Evolutionary conservation across 92 coral and sea anemone genomes (phyloP).

Genomic region (Epizoanthus stellaris): DNA sequence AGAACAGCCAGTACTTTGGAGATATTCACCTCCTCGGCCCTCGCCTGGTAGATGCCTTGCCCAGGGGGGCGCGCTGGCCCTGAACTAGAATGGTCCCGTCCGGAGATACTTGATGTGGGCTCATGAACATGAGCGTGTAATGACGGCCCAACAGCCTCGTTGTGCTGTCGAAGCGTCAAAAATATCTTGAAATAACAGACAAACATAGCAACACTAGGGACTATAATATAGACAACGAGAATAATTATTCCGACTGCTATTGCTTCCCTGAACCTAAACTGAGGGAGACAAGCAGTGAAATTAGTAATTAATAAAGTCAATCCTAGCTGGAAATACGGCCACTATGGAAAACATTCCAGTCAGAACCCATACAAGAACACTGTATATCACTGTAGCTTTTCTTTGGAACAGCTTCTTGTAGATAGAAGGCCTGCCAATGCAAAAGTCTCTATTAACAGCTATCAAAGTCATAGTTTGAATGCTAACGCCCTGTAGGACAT

Average conservation of each 20-base stretch:
- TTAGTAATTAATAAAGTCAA: neutral
- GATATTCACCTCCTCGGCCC: neutral
- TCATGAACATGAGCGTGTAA: neutral
- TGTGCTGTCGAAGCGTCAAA: conserved; percentile 13
- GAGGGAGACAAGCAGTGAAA: neutral
- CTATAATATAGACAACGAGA: neutral
- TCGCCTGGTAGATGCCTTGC: neutral
- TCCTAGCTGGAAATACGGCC: neutral
- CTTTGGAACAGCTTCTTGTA: conserved; percentile 13
- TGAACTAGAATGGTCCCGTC: neutral
- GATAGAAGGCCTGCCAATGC: neutral
- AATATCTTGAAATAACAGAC: neutral
- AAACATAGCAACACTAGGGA: neutral
- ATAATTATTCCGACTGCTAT: neutral
- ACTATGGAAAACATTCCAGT: neutral
- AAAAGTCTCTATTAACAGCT: neutral
- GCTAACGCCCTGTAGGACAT: neutral
- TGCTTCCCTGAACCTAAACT: neutral
- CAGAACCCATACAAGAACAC: neutral
- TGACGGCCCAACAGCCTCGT: neutral
- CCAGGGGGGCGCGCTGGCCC: neutral
- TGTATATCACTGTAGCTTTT: neutral
- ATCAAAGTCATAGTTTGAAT: conserved; percentile 15
- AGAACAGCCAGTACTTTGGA: neutral
- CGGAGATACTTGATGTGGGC: neutral